Evolutionary conservation across 35 echinoderm and acorn worm genomes (phyloP), one percentile per base, ranked within the genome.

Genomic region (Apostichopus japonicus): DNA sequence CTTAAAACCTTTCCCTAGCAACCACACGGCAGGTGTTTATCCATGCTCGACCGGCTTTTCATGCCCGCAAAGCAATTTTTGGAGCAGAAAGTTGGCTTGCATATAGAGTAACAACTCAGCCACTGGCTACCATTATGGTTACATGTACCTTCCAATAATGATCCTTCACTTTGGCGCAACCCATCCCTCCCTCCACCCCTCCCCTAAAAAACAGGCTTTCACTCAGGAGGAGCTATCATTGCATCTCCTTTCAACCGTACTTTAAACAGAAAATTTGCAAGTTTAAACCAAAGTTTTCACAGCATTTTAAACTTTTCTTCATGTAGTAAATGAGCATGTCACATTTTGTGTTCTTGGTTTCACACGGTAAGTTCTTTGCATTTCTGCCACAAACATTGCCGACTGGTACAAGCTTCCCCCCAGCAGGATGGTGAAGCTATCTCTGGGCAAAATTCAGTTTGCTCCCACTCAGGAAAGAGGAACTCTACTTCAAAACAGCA

Each of bases 401-500:
- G 71, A 75, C 15, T 75, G 71, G 71, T 75, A 75, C 22, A 75
- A 23, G 71, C 71, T 75, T 44, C 33, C 71, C 71, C 71, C 71
- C n/a, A 19, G 71, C 15, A 75, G 71, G 14, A 61, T 75, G 71
- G 13, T 75, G 71, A 75, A 19, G 71, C 71, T 23, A 21, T 19
- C 71, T 75, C 17, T 19, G 16, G 71, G 71, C 71, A 75, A 75
- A 75, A 6, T 75, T 75, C 6, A 61, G 57, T 19, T 75, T 75
- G 71, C 71, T 75, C 71, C 22, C 71, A 75, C 71, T 75, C 71
- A n/a, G 15, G 16, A 7, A 75, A 75, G 71, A 75, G 17, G 71
- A 75, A 75, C 71, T 21, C 71, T 75, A 75, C 71, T 75, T 75
- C 71, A 75, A 75, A 75, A 75, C 71, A 75, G 71, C 71, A 75